A percentile compares a stretch with the other conserved stretches of the same genome.
Conservation (phyloP, 2,113 vertebrate genomes). For the Psilopogon haemacephalus region DNA sequence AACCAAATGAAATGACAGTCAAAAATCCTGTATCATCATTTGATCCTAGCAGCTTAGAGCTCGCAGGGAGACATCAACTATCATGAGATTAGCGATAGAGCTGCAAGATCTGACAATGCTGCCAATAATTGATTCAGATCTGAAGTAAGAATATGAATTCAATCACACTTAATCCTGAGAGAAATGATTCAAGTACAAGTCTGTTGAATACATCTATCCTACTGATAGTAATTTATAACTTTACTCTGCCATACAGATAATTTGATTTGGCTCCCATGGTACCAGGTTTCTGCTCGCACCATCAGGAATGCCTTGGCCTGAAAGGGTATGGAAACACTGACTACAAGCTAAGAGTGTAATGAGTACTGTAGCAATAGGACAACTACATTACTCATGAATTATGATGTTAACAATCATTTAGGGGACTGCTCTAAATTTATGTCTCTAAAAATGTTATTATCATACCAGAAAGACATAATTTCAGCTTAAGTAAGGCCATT, state of each 20-base stretch:
- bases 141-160: conserved; percentile 8
- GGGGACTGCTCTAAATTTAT: neutral
- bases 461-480: neutral
- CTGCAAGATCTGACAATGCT: neutral
- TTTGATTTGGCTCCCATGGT: neutral
- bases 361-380: neutral
- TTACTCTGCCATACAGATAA: neutral
- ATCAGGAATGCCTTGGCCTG: neutral
- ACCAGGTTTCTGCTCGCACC: neutral
- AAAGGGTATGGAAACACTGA: neutral
- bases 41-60: neutral
- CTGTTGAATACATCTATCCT: neutral
- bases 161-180: neutral
- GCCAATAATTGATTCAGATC: neutral
- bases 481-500: neutral
- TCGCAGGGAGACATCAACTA: neutral
- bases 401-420: neutral
- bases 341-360: neutral
- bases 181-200: neutral
- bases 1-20: neutral
- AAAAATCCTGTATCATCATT: neutral
- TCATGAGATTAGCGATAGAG: neutral
- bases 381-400: neutral
- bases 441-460: neutral
- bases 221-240: conserved; percentile 26